These are phyloP conservation scores for Characodon lateralis DNA, from an alignment of 2,797 vertebrate genomes.

Conservation along the genomic window DNA sequence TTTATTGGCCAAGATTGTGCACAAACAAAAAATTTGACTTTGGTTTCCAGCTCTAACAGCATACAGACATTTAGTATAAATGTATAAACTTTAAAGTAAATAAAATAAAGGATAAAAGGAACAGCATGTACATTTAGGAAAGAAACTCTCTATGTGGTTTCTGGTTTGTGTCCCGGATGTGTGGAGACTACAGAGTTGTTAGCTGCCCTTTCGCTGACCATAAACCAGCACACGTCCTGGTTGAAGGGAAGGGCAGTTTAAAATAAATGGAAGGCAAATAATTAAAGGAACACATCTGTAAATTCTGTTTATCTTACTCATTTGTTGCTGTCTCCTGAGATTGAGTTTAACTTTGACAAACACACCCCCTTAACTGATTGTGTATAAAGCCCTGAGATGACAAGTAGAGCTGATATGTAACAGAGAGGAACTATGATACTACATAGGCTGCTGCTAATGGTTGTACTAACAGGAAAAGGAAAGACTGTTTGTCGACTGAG, in stretches of 20 bases:
- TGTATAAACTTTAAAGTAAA: too few species aligned
- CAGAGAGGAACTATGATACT: constrained; percentile 59
- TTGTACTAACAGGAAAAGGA: constrained; percentile 51
- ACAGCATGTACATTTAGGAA: background rate
- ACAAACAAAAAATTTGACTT: too few species aligned
- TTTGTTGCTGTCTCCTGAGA: constrained; percentile 50
- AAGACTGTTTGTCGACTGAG: constrained; percentile 60
- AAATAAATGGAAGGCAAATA: constrained; percentile 2
- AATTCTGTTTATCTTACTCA: constrained; percentile 15
- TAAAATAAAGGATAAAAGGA: too few species aligned
- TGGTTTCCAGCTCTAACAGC: too few species aligned
- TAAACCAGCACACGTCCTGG: too few species aligned
- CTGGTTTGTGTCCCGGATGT: too few species aligned
- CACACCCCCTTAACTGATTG: constrained; percentile 15
- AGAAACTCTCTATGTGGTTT: too few species aligned
- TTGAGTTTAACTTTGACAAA: constrained; percentile 30
- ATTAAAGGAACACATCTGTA: background rate
- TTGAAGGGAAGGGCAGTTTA: too few species aligned
- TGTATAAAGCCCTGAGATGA: constrained; percentile 52
- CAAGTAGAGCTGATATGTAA: constrained; percentile 1
- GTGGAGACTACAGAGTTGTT: too few species aligned
- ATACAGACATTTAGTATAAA: too few species aligned
- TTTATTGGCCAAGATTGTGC: too few species aligned
- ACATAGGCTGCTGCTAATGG: constrained; percentile 55
- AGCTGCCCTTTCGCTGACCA: too few species aligned